Percentiles rank a stretch among this genome's conserved stretches.
Conservation (phyloP, 2,113 vertebrate species). For the Carlito syrichta region DNA sequence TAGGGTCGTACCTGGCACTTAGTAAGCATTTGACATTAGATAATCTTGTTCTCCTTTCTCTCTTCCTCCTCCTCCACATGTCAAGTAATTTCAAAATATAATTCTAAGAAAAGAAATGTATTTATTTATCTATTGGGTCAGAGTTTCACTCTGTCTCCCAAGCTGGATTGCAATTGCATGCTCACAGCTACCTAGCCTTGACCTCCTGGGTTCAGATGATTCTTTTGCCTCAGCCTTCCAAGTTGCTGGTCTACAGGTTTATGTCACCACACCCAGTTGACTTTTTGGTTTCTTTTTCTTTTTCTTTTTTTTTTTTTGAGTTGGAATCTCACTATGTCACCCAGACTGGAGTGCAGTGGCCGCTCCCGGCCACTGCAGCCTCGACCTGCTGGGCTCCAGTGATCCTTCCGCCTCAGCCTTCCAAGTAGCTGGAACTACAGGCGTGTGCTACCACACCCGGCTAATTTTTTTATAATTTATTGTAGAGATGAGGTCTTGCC, state of each 20-base stretch:
- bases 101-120: no score
- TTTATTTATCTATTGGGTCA: neutral
- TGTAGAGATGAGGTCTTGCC: neutral
- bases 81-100: neutral
- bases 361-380: no score
- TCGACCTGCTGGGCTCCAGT: neutral
- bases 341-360: no score
- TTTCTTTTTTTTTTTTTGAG: neutral
- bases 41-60: neutral
- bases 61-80: neutral
- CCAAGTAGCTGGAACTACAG: neutral
- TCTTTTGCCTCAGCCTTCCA: neutral
- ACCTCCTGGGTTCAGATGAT: neutral
- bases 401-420: neutral
- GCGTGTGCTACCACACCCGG: neutral
- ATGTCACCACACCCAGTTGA: neutral
- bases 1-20: neutral
- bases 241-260: neutral
- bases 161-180: neutral
- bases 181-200: neutral
- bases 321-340: neutral
- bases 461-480: neutral
- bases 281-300: neutral
- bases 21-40: constrained; percentile 6
- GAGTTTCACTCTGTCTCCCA: neutral